Evolutionary conservation across 1,140 invertebrate genomes (phyloP).

Genomic region (Lepidurus arcticus): DNA sequence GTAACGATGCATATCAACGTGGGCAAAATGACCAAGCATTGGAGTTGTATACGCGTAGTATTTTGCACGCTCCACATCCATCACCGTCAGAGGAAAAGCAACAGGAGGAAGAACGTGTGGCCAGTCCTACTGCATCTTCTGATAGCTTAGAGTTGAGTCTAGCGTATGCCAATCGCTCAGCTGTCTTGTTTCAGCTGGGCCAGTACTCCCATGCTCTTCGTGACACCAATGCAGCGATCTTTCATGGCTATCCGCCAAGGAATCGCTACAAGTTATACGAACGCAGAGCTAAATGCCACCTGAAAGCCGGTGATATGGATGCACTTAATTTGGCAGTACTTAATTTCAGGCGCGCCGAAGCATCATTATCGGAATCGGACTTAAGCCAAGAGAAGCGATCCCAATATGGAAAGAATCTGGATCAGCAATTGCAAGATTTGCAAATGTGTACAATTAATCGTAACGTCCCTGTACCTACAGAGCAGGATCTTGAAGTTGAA

Average conservation of each 20-base stretch:
- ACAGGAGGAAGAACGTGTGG: background rate
- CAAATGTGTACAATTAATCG: background rate
- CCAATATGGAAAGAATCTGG: background rate
- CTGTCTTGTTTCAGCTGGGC: conserved; percentile 56
- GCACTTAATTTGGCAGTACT: conserved; percentile 16
- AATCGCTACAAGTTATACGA: conserved; percentile 47
- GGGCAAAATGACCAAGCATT: conserved; percentile 23
- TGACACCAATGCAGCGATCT: conserved; percentile 47
- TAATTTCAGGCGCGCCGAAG: conserved; percentile 21
- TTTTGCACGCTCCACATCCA: conserved; percentile 21
- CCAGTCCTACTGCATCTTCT: background rate
- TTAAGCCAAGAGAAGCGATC: background rate
- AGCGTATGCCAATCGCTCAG: conserved; percentile 65
- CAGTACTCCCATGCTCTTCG: conserved; percentile 56
- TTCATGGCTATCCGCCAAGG: conserved; percentile 44
- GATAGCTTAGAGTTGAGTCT: conserved; percentile 51
- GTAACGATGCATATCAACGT: conserved; percentile 26
- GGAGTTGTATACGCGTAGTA: conserved; percentile 27
- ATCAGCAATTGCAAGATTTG: conserved; percentile 9
- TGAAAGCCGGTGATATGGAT: conserved; percentile 2
- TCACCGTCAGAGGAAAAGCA: conserved; percentile 2
- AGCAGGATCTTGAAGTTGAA: background rate
- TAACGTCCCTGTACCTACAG: background rate
- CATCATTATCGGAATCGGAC: background rate
- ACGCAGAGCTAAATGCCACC: conserved; percentile 42